These are phyloP conservation scores for Eueremaeus valkanovi DNA, from an alignment of 2,888 invertebrate species.

Conservation along the genomic window DNA sequence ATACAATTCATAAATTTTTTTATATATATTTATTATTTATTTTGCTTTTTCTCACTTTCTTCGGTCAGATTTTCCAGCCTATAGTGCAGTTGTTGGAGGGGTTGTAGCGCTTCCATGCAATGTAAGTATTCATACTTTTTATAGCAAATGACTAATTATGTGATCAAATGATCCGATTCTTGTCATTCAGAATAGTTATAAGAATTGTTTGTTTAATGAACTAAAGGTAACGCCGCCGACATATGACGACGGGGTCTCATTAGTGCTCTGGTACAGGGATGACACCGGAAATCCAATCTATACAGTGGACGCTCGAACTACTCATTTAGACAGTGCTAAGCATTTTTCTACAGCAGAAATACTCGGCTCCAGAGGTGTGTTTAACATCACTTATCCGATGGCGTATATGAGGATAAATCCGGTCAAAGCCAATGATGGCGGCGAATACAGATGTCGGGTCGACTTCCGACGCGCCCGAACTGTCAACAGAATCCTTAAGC, in stretches of 20 bases:
- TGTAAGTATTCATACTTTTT: too few species aligned
- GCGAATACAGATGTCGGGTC: slow-evolving; percentile 80
- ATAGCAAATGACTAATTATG: too few species aligned
- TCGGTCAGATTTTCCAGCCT: slow-evolving; percentile 27
- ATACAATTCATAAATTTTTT: too few species aligned
- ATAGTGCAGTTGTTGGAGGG: slow-evolving; percentile 36
- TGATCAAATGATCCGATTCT: too few species aligned
- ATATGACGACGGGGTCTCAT: slow-evolving; percentile 39
- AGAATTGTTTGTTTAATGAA: too few species aligned
- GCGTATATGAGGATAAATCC: slow-evolving; percentile 40
- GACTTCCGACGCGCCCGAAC: slow-evolving; percentile 87
- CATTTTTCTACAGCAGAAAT: slow-evolving; percentile 39
- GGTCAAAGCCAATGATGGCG: slow-evolving; percentile 62
- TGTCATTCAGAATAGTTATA: too few species aligned
- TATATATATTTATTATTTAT: not conserved
- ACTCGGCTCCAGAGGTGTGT: slow-evolving; percentile 22
- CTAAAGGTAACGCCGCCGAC: slow-evolving; percentile 38
- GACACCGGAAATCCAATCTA: slow-evolving; percentile 42
- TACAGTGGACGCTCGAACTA: slow-evolving; percentile 41
- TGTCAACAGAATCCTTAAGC: slow-evolving; percentile 80
- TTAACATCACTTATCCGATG: slow-evolving; percentile 40
- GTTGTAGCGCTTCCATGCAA: slow-evolving; percentile 39
- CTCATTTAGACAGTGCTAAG: slow-evolving; percentile 34
- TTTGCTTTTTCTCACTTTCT: not conserved
- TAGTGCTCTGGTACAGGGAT: slow-evolving; percentile 43